phyloP scores from a whole-genome alignment of 2,888 invertebrate species.

The Bombyx huttoni region DNA sequence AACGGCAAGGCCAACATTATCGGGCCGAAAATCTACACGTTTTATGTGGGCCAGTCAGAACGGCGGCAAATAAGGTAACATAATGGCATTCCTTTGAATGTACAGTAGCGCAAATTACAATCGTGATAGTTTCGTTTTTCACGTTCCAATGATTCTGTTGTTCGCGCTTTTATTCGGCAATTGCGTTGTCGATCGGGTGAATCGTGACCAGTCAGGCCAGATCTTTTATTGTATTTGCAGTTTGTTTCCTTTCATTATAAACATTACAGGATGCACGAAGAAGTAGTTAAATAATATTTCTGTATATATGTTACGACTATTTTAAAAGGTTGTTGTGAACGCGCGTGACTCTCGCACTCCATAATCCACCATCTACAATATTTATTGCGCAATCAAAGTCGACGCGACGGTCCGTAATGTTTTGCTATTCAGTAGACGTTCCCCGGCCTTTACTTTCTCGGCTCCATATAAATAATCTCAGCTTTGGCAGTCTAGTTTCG shows the following conservation, averaged over 20 bases:
- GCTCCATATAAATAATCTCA: slow-evolving; percentile 40
- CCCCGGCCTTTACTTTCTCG: slow-evolving; percentile 55
- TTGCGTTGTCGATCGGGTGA: slow-evolving; percentile 36
- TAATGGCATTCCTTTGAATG: slow-evolving; percentile 48
- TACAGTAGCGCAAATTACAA: slow-evolving; percentile 53
- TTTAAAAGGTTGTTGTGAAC: slow-evolving; percentile 28
- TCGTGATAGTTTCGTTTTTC: slow-evolving; percentile 61
- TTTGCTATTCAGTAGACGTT: slow-evolving; percentile 49
- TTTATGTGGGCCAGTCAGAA: slow-evolving; percentile 55
- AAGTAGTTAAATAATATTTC: slow-evolving; percentile 10
- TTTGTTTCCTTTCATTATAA: slow-evolving; percentile 20
- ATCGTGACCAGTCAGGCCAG: slow-evolving; percentile 28
- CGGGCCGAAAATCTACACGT: slow-evolving; percentile 57
- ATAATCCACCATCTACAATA: slow-evolving; percentile 32
- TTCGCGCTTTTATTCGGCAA: slow-evolving; percentile 43
- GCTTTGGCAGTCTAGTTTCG: slow-evolving; percentile 20
- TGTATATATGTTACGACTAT: slow-evolving; percentile 23
- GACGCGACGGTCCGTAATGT: slow-evolving; percentile 29
- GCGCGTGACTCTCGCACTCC: slow-evolving; percentile 46
- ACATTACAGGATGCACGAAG: slow-evolving; percentile 12
- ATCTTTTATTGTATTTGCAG: slow-evolving; percentile 34
- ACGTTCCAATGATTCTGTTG: slow-evolving; percentile 51
- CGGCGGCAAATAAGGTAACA: slow-evolving; percentile 42
- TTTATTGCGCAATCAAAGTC: slow-evolving; percentile 49
- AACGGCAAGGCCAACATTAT: slow-evolving; percentile 60